These are phyloP conservation scores for Gymnothorax javanicus DNA, from an alignment of 2,797 vertebrate species.

Conservation along the genomic window DNA sequence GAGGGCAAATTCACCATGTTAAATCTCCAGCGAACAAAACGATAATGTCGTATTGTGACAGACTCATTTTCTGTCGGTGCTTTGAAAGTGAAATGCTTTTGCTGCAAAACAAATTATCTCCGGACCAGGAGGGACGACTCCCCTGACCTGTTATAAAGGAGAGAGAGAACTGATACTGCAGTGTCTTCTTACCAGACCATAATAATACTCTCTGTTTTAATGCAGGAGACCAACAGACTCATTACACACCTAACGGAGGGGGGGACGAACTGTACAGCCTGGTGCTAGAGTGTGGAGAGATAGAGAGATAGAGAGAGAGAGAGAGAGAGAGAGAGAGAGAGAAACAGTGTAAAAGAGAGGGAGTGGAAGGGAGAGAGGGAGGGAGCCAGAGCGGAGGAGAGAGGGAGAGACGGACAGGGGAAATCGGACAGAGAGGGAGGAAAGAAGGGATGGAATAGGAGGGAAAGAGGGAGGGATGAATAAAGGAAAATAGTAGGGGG, in stretches of 20 bases:
- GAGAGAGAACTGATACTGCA: background rate
- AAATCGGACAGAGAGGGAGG: background rate
- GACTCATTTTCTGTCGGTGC: background rate
- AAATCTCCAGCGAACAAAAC: background rate
- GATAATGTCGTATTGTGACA: background rate
- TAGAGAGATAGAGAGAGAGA: background rate
- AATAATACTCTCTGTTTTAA: background rate
- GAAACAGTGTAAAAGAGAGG: background rate
- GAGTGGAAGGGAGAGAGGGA: background rate
- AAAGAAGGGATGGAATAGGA: too few species aligned
- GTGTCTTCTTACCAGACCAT: background rate
- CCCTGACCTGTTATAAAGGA: background rate
- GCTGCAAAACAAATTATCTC: background rate
- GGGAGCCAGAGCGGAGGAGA: slow-evolving; percentile 16
- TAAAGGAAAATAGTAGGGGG: too few species aligned
- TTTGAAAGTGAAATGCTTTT: background rate
- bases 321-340: too few species aligned
- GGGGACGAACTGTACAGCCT: background rate
- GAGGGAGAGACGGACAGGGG: background rate
- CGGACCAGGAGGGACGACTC: background rate
- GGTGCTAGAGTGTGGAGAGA: background rate
- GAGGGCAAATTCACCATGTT: background rate
- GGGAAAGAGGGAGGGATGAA: too few species aligned
- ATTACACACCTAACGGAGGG: background rate
- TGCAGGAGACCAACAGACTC: background rate